phyloP scores from a whole-genome alignment of 92 coral and sea anemone species.

The Pocillopora grandis region DNA sequence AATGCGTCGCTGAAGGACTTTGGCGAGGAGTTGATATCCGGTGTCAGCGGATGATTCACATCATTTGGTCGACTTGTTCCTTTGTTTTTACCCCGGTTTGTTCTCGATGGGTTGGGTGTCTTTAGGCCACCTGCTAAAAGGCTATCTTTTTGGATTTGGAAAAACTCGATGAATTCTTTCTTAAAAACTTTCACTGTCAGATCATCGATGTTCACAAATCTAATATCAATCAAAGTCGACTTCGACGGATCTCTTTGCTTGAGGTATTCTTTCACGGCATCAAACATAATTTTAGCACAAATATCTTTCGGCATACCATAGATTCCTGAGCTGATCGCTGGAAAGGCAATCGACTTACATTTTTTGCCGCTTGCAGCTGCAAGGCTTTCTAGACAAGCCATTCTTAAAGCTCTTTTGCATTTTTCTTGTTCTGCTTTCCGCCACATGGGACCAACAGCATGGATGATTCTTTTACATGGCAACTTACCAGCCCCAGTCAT shows the following conservation, averaged over 20 bases:
- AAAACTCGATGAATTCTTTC: too few species aligned
- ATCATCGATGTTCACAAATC: conserved; percentile 75
- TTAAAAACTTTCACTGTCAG: conserved; percentile 60
- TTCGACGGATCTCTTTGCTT: neutral
- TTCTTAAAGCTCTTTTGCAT: conserved; percentile 12
- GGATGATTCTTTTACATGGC: conserved; percentile 37
- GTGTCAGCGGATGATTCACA: neutral
- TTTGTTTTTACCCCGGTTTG: neutral
- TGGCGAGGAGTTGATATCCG: neutral
- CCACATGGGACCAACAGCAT: conserved; percentile 56
- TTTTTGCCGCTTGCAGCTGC: neutral
- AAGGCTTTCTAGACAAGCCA: conserved; percentile 36
- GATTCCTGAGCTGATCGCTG: conserved; percentile 78
- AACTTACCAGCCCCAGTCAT: conserved; percentile 42
- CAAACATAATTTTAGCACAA: conserved; percentile 69
- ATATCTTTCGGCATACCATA: conserved; percentile 67
- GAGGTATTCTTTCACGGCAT: conserved; percentile 49
- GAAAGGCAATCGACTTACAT: conserved; percentile 46
- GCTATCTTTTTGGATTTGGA: neutral
- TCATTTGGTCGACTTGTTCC: neutral
- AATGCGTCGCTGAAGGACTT: neutral
- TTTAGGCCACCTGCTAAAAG: neutral
- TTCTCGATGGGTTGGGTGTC: neutral
- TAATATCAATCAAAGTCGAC: conserved; percentile 52
- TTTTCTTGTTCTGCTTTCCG: neutral